Conservation (phyloP, 1,140 invertebrate species). For the Bombus sibiricus region DNA sequence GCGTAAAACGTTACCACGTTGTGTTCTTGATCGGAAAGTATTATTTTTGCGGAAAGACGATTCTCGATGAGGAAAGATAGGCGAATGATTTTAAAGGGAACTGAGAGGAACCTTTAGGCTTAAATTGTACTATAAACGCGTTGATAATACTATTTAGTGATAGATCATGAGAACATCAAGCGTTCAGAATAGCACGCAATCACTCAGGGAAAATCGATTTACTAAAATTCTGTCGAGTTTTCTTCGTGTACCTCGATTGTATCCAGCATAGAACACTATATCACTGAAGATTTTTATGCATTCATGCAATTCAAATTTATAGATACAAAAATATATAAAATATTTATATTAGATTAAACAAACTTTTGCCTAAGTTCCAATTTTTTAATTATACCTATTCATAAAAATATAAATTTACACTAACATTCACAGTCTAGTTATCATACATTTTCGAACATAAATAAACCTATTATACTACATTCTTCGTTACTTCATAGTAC, state of each 20-base stretch:
- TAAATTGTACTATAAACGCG: conserved; percentile 55
- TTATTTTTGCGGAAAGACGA: conserved; percentile 31
- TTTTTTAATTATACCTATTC: too few relatives aligned
- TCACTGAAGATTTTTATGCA: background rate
- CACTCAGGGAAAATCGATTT: conserved; percentile 77
- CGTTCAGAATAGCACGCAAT: conserved; percentile 68
- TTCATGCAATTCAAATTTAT: background rate
- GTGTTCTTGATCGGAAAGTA: conserved; percentile 55
- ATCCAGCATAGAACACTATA: conserved; percentile 12
- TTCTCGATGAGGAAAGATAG: conserved; percentile 7
- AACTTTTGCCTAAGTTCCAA: too few relatives aligned
- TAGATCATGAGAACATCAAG: conserved; percentile 62
- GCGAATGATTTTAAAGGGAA: conserved; percentile 23
- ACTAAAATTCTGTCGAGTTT: conserved; percentile 63
- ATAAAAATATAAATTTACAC: background rate
- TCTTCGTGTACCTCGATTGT: conserved; percentile 49
- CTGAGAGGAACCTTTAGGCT: conserved; percentile 37
- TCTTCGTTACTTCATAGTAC: background rate
- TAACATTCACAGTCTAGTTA: background rate
- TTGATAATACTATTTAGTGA: conserved; percentile 23
- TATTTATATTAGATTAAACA: background rate
- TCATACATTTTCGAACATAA: conserved; percentile 21
- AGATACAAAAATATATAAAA: background rate
- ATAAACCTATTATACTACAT: background rate
- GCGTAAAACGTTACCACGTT: conserved; percentile 29